phyloP scores from a whole-genome alignment of 2,797 vertebrate species.

The Gallirallus australis region DNA sequence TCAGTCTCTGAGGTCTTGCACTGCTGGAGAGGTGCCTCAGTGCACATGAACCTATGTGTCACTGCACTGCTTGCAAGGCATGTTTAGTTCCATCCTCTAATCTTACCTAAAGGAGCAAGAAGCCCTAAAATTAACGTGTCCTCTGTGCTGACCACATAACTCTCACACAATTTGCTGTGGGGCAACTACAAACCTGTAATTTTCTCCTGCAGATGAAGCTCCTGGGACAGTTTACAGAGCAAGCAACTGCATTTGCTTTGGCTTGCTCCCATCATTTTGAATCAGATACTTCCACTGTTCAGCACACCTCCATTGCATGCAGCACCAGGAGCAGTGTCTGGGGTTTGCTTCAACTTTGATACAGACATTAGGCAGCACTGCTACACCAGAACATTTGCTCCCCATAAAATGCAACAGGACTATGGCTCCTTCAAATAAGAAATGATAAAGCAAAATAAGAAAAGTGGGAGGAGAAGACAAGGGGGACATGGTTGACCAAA shows the following conservation, averaged over 20 bases:
- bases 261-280: neutral
- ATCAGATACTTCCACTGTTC: neutral
- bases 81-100: neutral
- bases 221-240: neutral
- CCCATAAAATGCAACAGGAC: neutral
- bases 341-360: neutral
- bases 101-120: neutral
- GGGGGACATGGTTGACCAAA: rapidly evolving
- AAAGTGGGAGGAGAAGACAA: neutral
- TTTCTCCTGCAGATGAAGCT: neutral
- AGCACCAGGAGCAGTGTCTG: neutral
- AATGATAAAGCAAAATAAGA: neutral
- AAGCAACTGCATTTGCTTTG: neutral
- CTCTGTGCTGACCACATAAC: rapidly evolving
- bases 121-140: neutral
- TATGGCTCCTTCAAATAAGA: neutral
- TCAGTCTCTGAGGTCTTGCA: neutral
- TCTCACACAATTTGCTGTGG: neutral
- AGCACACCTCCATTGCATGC: neutral
- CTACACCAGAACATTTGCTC: neutral
- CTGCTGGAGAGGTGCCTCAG: neutral
- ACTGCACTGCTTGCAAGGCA: neutral
- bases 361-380: neutral
- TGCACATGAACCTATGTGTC: rapidly evolving
- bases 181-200: neutral